Conservation (phyloP, 2,888 invertebrate species). For the Apotomis turbidana region DNA sequence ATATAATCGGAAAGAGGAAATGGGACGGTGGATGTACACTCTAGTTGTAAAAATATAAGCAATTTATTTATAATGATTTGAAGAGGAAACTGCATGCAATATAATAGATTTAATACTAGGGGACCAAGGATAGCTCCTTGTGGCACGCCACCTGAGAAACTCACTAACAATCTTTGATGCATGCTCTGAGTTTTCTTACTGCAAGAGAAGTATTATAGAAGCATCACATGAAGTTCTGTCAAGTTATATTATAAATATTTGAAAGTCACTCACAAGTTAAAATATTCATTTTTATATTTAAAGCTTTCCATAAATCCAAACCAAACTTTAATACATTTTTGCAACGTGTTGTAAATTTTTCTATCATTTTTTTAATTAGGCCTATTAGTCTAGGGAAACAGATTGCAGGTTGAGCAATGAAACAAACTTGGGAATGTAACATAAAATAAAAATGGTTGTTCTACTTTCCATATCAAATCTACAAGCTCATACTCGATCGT, state of each 20-base stretch:
- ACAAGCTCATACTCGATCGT: conserved; percentile 70
- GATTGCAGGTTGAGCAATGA: conserved; percentile 48
- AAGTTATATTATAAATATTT: conserved; percentile 18
- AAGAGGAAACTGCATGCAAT: conserved; percentile 60
- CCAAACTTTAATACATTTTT: conserved; percentile 2
- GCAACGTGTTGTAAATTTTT: conserved; percentile 23
- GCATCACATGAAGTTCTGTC: conserved; percentile 15
- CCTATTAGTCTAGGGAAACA: conserved; percentile 28
- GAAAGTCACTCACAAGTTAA: conserved; percentile 5
- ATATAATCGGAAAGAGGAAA: conserved; percentile 76
- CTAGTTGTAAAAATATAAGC: conserved; percentile 75
- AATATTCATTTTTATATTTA: conserved; percentile 15
- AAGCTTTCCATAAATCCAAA: conserved; percentile 38
- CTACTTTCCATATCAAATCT: conserved; percentile 68
- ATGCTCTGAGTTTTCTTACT: conserved; percentile 19
- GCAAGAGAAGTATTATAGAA: conserved; percentile 29
- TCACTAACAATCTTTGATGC: conserved; percentile 34
- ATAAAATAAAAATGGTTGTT: conserved; percentile 20
- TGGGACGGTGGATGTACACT: conserved; percentile 80
- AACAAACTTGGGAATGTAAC: conserved; percentile 37
- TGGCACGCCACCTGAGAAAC: conserved; percentile 47
- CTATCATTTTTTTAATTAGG: conserved; percentile 32
- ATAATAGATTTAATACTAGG: conserved; percentile 41
- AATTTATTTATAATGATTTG: conserved; percentile 55
- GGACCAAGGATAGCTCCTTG: conserved; percentile 54